Conservation (phyloP, 2,888 invertebrate genomes). For the Calephelis perditalis region DNA sequence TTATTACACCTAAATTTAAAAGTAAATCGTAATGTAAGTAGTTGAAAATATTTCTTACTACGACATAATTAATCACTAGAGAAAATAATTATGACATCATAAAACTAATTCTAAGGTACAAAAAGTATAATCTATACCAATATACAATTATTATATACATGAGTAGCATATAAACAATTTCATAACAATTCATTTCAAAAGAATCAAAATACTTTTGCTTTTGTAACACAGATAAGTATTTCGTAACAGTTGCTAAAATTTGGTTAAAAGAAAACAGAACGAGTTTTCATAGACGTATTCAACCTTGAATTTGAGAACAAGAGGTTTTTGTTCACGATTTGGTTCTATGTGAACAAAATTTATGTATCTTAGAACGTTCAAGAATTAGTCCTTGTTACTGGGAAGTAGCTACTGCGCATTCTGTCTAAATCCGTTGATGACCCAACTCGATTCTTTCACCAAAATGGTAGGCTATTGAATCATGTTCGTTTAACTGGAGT, state of each 20-base stretch:
- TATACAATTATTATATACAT: no score
- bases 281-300: conserved; percentile 1
- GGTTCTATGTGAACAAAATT: conserved; percentile 1
- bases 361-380: neutral
- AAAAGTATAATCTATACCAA: no score
- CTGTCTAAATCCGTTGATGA: conserved; percentile 32
- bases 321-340: conserved; percentile 10
- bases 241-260: neutral
- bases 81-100: no score
- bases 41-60: no score
- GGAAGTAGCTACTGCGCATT: conserved; percentile 19
- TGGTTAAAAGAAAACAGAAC: neutral
- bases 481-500: conserved; percentile 25
- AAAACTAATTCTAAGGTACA: no score
- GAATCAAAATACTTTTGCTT: no score
- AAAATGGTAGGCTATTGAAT: conserved; percentile 32
- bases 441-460: conserved; percentile 33
- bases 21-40: no score
- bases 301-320: conserved; percentile 6
- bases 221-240: no score
- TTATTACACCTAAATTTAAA: no score
- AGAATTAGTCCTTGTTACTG: conserved; percentile 7
- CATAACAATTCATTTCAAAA: no score
- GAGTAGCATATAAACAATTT: no score
- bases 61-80: no score